Evolutionary conservation across 2,113 vertebrate genomes (phyloP).

Genomic region (Lampris megalopsis): DNA sequence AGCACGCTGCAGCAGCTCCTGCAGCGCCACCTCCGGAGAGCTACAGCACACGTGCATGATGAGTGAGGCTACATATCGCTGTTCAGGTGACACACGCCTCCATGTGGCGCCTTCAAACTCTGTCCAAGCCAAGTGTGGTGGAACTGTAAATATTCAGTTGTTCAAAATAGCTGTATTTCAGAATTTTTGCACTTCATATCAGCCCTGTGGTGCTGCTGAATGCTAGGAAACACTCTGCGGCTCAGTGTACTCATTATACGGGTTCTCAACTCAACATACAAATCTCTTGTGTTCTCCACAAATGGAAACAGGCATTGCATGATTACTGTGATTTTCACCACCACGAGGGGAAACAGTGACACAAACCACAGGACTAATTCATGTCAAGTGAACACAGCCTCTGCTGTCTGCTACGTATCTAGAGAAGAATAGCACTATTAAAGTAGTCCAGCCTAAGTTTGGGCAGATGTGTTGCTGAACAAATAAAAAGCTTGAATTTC

Average conservation of each 20-base stretch:
- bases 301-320: slow-evolving; percentile 18
- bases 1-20: neutral
- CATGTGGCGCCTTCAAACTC: slow-evolving; percentile 3
- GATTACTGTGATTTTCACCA: slow-evolving; percentile 19
- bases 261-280: slow-evolving; percentile 2
- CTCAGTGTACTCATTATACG: neutral
- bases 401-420: neutral
- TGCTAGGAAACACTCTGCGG: slow-evolving; percentile 4
- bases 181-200: slow-evolving; percentile 16
- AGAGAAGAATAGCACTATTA: neutral
- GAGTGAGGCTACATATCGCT: slow-evolving; percentile 11
- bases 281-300: neutral
- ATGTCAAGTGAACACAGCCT: neutral
- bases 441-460: neutral
- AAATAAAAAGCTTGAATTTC: neutral
- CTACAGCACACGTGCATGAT: neutral
- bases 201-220: neutral
- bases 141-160: slow-evolving; percentile 33
- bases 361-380: neutral
- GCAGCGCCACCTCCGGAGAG: neutral
- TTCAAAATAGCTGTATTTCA: slow-evolving; percentile 37
- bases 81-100: slow-evolving; percentile 7
- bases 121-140: slow-evolving; percentile 22
- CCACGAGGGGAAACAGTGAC: slow-evolving; percentile 8
- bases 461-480: neutral